Base-by-base conservation (phyloP, 1,140 invertebrate genomes). In the Ladona fulva region DNA sequence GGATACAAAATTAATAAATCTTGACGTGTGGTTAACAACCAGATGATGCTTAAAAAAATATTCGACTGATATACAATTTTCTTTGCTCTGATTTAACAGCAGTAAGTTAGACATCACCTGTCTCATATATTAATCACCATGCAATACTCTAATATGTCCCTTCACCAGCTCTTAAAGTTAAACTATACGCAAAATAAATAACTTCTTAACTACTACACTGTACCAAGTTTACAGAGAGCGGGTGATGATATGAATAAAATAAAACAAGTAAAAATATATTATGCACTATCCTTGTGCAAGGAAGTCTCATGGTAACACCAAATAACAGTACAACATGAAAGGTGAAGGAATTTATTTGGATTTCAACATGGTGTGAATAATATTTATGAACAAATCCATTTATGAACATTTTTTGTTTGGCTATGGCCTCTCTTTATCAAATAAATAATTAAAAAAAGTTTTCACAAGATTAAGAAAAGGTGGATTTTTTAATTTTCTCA, bases 381-480 rank as follows among this genome's bases (percentile, higher is more conserved):
- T 66, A 22, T 66, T 19, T 66, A 66, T 66, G 16, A 66, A 66
- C 52, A 66, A 66, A 66, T 66, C 14, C 14, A 19, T 66, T 66
- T 12, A 66, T 19, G 14, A 66, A 66, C 52, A 66, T 66, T 22
- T 66, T 66, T 66, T 66, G n/a, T 66, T 6, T 16, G 44, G 44
- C 44, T 52, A 19, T 11, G 44, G 12, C 52, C 52, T 66, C 52
- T 66, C n/a, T 3, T 66, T 66, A 19, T 66, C 52, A 66, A 66
- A 66, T 66, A 66, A 66, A 66, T 66, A 66, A 66, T 66, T 66
- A 66, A 66, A 66, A 66, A 66, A 66, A 12, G 16, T 66, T 66
- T 66, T 66, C 52, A 66, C 52, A 66, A 66, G 52, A 66, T 66
- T 66, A 66, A 66, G n/a, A 66, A 66, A 66, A 66, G 52, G 52